phyloP scores from a whole-genome alignment of 2,888 invertebrate species.

The Neoitamus cyanurus region DNA sequence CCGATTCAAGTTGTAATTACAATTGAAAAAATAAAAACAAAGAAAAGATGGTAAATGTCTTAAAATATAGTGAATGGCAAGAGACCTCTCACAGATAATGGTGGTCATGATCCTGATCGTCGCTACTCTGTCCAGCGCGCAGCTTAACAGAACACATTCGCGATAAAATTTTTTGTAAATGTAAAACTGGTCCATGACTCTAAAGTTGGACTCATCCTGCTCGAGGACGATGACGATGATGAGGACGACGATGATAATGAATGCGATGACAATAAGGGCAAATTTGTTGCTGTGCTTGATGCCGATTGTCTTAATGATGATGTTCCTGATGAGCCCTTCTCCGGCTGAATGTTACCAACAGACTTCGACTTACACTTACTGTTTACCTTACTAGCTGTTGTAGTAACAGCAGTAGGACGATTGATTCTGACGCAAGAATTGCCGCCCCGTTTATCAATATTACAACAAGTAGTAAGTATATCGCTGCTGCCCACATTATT shows the following conservation, averaged over 20 bases:
- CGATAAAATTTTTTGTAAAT: constrained; percentile 65
- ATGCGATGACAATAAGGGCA: constrained; percentile 51
- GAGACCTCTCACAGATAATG: neutral
- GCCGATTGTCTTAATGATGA: constrained; percentile 36
- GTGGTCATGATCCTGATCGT: neutral
- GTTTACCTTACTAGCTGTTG: neutral
- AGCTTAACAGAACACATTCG: constrained; percentile 64
- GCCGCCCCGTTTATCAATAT: neutral
- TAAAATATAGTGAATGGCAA: constrained; percentile 4
- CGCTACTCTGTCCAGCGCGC: neutral
- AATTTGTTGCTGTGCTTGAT: neutral
- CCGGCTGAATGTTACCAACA: neutral
- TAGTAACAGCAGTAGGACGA: neutral
- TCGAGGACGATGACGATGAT: constrained; percentile 49
- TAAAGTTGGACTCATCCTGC: constrained; percentile 63
- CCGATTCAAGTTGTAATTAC: neutral
- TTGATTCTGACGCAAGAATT: neutral
- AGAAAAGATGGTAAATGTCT: neutral
- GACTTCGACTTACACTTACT: neutral
- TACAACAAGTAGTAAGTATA: neutral
- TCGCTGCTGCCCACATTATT: neutral
- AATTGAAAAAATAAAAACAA: neutral
- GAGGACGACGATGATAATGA: constrained; percentile 51
- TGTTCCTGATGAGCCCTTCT: neutral
- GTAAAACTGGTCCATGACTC: constrained; percentile 66